Base-by-base conservation (phyloP, 1,140 invertebrate genomes). In the Achroia grisella region DNA sequence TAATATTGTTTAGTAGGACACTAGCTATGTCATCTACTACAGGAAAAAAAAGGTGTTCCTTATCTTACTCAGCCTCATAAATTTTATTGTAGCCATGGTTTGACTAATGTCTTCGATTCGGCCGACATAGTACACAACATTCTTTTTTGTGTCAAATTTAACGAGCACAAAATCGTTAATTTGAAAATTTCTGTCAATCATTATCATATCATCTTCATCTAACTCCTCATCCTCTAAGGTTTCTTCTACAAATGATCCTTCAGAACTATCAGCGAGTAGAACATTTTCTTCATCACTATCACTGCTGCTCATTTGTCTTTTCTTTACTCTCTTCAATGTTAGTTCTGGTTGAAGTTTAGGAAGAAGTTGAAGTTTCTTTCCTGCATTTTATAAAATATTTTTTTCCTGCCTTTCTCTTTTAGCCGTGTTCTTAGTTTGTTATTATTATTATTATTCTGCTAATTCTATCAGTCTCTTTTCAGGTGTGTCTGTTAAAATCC, bases 131-230 rank as follows among this genome's bases (percentile, higher is more conserved):
- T 64, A 33, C 41, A 48, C 45, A 33, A 52, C 44, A 50, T 47
- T 43, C 36, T 46, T 60, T 39, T 63, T 60, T 27, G 52, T 56
- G 39, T 60, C 50, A 56, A 65, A 62, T 32, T 62, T 63, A 44
- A 61, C 52, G 31, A 68, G 54, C n/a, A 68, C 44, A 53, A 58
- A 64, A 52, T 49, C 48, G 39, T 36, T 48, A 41, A 54, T 51
- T n/a, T n/a, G n/a, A n/a, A 46, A 56, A 52, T 46, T 63, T 61
- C 31, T 63, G 35, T 50, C 58, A 51, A 44, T 44, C 37, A 34
- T 48, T 48, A 55, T 48, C 44, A 33, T 41, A 35, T 52, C n/a
- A n/a, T 41, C 39, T 48, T 39, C 35, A 48, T 48, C 34, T 30
- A 39, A 33, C 29, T 45, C 49, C 43, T 53, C 49, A 49, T 46